Evolutionary conservation across 2,888 invertebrate species (phyloP), one percentile per base, ranked within the genome.

Genomic region (Minunthozetes semirufus): DNA sequence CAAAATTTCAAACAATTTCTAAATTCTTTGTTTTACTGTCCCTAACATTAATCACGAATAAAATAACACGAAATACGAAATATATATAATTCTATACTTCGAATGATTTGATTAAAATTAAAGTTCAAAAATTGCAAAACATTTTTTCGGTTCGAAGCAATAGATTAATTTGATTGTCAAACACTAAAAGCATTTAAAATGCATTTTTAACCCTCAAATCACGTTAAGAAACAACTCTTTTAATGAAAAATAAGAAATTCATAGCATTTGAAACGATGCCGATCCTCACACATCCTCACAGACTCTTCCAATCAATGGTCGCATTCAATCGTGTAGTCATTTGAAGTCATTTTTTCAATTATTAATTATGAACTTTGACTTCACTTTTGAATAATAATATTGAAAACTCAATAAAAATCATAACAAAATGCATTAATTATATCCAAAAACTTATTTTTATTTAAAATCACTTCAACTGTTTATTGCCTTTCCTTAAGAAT

Each of bases 21-120:
- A 19, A 19, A 42, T 27, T 63, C 33, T 27, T 33, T 33, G 63
- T 29, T 29, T 33, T 33, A 56, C n/a, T 61, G 3, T 42, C 42
- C 33, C 13, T 13, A 66, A 66, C 42, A 66, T 66, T 38, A 66
- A 66, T 66, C 66, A 66, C 66, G 66, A 66, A 19, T 42, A 66
- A 66, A 56, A 66, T 38, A 19, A 42, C 27, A 63, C 66, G 61
- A 61, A 8, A 29, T 61, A 61, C 11, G 15, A 42, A 25, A 19
- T 53, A 22, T 11, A 53, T 22, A 53, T 48, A n/a, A 4, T 48
- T 48, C n/a, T 11, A 17, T 48, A n/a, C 48, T 9, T 42, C 13
- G 8, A 42, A 13, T 42, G 6, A 42, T 42, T 42, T 6, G 8
- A 17, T 48, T 48, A 4, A 48, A 9, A 48, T 3, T 17, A 48